These are phyloP conservation scores for Epiblema foenella DNA, from an alignment of 2,888 invertebrate genomes.

Conservation along the genomic window DNA sequence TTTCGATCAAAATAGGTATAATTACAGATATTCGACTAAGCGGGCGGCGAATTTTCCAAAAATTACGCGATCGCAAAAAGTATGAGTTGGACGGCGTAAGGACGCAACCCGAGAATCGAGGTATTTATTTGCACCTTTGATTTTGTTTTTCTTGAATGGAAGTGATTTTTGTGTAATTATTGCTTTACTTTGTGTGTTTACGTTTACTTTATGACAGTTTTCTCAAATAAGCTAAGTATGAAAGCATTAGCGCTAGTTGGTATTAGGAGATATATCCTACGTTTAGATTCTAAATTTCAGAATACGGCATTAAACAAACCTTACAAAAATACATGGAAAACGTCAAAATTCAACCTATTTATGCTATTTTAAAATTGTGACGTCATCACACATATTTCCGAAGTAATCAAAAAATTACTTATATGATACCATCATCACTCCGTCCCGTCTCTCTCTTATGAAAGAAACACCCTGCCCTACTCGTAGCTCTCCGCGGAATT, in stretches of 20 bases:
- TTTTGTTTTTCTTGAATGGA: constrained; percentile 16
- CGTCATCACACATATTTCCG: background rate
- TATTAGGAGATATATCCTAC: no score
- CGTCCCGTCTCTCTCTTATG: constrained; percentile 29
- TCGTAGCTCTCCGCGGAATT: constrained; percentile 52
- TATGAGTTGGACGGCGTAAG: constrained; percentile 67
- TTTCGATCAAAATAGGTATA: constrained; percentile 77
- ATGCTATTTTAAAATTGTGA: no score
- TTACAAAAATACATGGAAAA: no score
- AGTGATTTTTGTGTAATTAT: constrained; percentile 9
- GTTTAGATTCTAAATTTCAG: no score
- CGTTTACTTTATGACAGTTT: no score
- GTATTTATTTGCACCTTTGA: constrained; percentile 18
- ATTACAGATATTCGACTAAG: constrained; percentile 65
- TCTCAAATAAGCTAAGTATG: no score
- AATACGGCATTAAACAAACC: no score
- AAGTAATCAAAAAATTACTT: constrained; percentile 14
- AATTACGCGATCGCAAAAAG: constrained; percentile 68
- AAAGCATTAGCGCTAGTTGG: no score
- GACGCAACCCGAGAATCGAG: constrained; percentile 39
- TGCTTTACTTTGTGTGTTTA: constrained; percentile 7
- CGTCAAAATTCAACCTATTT: no score
- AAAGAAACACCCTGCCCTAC: constrained; percentile 46
- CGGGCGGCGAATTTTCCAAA: constrained; percentile 68
- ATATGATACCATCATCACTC: background rate